Base-by-base conservation (phyloP, 2,113 vertebrate species). In the Pitta sordida region DNA sequence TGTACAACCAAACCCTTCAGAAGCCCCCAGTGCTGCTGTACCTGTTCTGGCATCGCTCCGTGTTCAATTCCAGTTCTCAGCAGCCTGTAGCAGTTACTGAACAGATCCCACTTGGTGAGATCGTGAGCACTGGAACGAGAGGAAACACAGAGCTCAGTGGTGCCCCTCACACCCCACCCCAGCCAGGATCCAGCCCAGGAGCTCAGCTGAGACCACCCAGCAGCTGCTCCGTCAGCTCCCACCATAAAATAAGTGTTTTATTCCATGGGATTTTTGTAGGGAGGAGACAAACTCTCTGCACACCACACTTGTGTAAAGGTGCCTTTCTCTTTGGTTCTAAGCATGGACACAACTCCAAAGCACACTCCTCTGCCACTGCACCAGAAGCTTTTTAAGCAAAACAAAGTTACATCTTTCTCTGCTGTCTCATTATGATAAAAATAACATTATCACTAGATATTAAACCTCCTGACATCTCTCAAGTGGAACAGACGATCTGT, bases 41-140 rank as follows among this genome's bases (percentile, higher is more conserved):
- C 98, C 98, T 99, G 99, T 97, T 99, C 99, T 46, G 99, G 99
- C 99, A 99, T 99, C 78, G 99, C 99, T 97, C 99, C 99, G 64
- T 99, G 99, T 96, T 99, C 99, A 96, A 99, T 99, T 95, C 99
- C 99, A 93, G 99, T 99, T 97, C 99, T 99, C 91, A 99, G 97
- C 91, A 99, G 98, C 96, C 99, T 98, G 97, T 99, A 99, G 98
- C 99, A 99, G 97, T 98, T 99, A 86, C 99, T 99, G 97, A 99
- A 99, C 44, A 99, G 97, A 97, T 99, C 99, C 99, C 99, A 99
- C 95, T 99, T 98, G 10, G 99, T 99, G 90, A 99, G 98, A 96
- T 99, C 99, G 49, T 99, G 99, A 56, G 99, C 99, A 15, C 99
- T 99, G 95, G 65, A 97, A 97, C 0, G 27, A 97, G 95, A 85